Evolutionary conservation across 2,797 vertebrate genomes (phyloP).

Genomic region (Sus cebifrons): DNA sequence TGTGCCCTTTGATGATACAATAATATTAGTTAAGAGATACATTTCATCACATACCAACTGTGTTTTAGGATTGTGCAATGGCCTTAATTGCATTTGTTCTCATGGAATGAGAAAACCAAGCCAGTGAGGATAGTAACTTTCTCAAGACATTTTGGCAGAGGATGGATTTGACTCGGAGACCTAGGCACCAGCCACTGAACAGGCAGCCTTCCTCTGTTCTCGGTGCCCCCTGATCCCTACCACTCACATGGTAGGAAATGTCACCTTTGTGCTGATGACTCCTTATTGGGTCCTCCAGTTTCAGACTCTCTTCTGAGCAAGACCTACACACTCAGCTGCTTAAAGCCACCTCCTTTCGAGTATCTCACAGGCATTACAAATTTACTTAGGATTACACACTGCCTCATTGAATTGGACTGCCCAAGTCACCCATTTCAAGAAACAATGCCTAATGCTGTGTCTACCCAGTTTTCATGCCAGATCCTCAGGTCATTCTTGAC

Average conservation of each 20-base stretch:
- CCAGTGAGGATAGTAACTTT: not conserved
- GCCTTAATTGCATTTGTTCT: not conserved
- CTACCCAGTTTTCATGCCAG: not conserved
- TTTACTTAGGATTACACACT: not conserved
- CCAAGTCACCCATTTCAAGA: not conserved
- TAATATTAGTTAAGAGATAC: not conserved
- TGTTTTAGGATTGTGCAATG: not conserved
- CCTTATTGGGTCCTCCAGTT: not conserved
- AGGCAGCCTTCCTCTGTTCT: not conserved
- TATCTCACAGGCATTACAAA: not conserved
- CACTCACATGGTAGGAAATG: not conserved
- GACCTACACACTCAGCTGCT: not conserved
- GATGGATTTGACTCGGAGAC: not conserved
- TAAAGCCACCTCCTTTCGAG: not conserved
- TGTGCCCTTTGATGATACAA: constrained; percentile 38
- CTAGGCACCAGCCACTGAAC: not conserved
- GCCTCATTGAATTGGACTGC: no score
- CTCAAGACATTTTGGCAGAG: not conserved
- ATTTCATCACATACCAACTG: not conserved
- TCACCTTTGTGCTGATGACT: not conserved
- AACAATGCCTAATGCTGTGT: not conserved
- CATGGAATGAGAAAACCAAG: not conserved
- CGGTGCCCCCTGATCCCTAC: not conserved
- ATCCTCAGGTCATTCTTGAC: not conserved
- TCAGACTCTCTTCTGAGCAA: not conserved